These are phyloP conservation scores for Puffinus mauretanicus DNA, from an alignment of 2,113 vertebrate genomes.

Conservation along the genomic window DNA sequence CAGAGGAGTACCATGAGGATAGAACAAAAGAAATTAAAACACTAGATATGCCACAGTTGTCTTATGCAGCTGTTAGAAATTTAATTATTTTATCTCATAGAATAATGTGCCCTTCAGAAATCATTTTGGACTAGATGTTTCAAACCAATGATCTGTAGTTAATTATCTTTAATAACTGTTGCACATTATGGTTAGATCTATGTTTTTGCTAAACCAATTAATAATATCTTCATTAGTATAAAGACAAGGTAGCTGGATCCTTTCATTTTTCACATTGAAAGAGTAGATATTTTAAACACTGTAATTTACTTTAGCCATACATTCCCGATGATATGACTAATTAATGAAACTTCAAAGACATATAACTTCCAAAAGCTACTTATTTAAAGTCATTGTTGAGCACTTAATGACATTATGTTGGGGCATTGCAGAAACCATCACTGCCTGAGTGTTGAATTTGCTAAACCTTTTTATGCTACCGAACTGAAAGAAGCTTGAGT, in stretches of 20 bases:
- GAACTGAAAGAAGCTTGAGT: conserved; percentile 50
- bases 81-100: conserved; percentile 89
- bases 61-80: conserved; percentile 85
- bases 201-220: conserved; percentile 90
- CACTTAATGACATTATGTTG: conserved; percentile 77
- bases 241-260: conserved; percentile 85
- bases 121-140: conserved; percentile 88
- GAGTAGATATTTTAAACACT: conserved; percentile 85
- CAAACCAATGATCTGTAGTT: conserved; percentile 88
- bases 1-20: conserved; percentile 74
- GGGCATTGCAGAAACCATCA: conserved; percentile 66
- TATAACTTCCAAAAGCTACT: conserved; percentile 83
- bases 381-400: conserved; percentile 80
- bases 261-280: conserved; percentile 88
- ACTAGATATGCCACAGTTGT: conserved; percentile 78
- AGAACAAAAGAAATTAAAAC: conserved; percentile 86
- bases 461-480: conserved; percentile 66
- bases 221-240: conserved; percentile 89
- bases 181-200: conserved; percentile 88
- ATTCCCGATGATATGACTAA: conserved; percentile 82
- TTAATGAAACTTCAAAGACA: conserved; percentile 84
- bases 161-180: conserved; percentile 91
- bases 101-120: conserved; percentile 88
- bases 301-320: conserved; percentile 87
- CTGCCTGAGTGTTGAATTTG: conserved; percentile 62